phyloP scores from a whole-genome alignment of 2,888 invertebrate genomes.

The Brenthis hecate region DNA sequence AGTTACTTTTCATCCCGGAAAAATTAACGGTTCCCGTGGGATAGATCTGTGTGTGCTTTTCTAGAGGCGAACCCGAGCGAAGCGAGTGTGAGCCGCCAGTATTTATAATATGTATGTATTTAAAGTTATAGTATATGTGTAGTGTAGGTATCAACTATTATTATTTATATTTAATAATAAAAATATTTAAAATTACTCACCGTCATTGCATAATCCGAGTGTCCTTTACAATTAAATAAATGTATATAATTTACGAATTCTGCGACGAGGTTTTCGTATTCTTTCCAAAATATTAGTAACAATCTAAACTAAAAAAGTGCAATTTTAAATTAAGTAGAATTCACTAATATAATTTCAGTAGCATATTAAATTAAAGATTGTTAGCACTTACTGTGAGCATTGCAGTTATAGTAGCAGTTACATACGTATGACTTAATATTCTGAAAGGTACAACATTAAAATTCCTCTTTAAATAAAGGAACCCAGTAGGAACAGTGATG shows the following conservation, averaged over 20 bases:
- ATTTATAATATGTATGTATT: too few relatives aligned
- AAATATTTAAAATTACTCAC: slow-evolving; percentile 18
- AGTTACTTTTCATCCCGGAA: too few relatives aligned
- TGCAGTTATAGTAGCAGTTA: slow-evolving; percentile 36
- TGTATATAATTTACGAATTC: slow-evolving; percentile 36
- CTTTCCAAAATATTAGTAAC: slow-evolving; percentile 27
- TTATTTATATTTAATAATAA: not conserved
- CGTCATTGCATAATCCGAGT: slow-evolving; percentile 36
- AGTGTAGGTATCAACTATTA: too few relatives aligned
- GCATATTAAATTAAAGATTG: not conserved
- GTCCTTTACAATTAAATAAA: slow-evolving; percentile 34
- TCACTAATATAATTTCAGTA: not conserved
- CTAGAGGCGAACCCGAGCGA: too few relatives aligned
- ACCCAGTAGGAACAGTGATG: slow-evolving; percentile 25
- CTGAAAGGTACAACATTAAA: slow-evolving; percentile 27
- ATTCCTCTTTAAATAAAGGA: slow-evolving; percentile 30
- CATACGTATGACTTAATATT: slow-evolving; percentile 36
- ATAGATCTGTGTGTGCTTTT: too few relatives aligned
- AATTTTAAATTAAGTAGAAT: not conserved
- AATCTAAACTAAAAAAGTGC: slow-evolving; percentile 30
- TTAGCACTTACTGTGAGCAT: slow-evolving; percentile 34
- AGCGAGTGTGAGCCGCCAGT: too few relatives aligned
- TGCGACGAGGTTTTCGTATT: slow-evolving; percentile 22
- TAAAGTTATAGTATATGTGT: too few relatives aligned
- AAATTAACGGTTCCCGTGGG: too few relatives aligned